phyloP scores from a whole-genome alignment of 2,888 invertebrate species.

The Machimus rusticus region DNA sequence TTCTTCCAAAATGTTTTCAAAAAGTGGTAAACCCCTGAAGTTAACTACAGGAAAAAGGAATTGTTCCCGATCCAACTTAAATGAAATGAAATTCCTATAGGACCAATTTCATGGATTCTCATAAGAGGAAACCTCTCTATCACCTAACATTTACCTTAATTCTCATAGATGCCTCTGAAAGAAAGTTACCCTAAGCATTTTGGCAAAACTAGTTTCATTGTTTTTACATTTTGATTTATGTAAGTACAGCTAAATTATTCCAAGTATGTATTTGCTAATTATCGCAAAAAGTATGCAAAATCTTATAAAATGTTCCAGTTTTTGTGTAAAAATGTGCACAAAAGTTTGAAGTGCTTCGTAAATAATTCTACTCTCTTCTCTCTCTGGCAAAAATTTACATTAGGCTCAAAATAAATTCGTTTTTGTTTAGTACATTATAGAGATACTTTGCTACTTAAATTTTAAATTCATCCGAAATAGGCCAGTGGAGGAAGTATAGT shows the following conservation, averaged over 20 bases:
- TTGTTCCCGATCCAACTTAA: not conserved
- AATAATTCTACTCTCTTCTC: not conserved
- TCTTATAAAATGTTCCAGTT: not conserved
- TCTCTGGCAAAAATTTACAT: not conserved
- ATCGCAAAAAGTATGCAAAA: conserved; percentile 2
- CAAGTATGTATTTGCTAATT: not conserved
- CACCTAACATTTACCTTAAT: not conserved
- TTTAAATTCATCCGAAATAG: not conserved
- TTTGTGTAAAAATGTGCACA: conserved; percentile 11
- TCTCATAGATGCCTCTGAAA: not conserved
- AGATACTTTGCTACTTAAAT: not conserved
- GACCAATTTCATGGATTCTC: not conserved
- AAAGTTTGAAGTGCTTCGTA: not conserved
- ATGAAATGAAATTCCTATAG: not conserved
- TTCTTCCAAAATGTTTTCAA: not conserved
- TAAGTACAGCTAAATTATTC: not conserved
- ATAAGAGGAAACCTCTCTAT: not conserved
- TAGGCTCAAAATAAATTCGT: conserved; percentile 28
- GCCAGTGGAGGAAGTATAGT: not conserved
- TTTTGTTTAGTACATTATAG: not conserved
- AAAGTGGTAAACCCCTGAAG: not conserved
- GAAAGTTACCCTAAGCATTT: not conserved
- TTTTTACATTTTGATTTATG: not conserved
- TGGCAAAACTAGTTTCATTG: not conserved
- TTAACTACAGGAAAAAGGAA: not conserved